Percentiles rank a stretch among this genome's conserved stretches.
phyloP scores from a whole-genome alignment of 2,113 vertebrate genomes.

The Eptesicus fuscus region DNA sequence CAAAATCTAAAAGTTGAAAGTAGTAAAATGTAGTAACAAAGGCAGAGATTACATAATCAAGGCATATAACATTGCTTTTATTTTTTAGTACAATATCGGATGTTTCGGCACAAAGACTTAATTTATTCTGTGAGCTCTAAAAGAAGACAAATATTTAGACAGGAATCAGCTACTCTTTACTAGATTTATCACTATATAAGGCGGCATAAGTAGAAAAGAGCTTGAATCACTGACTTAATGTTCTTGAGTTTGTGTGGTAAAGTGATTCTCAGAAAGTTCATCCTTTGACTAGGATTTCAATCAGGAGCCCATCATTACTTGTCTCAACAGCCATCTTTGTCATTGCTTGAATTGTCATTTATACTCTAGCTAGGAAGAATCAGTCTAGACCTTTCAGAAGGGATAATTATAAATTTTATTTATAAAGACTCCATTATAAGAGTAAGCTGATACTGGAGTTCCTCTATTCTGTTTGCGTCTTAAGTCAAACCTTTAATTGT shows the following conservation, averaged over 20 bases:
- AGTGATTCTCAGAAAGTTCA: conserved; percentile 46
- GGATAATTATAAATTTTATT: conserved; percentile 42
- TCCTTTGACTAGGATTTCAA: conserved; percentile 46
- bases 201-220: neutral
- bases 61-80: neutral
- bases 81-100: neutral
- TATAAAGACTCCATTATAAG: conserved; percentile 6
- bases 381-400: conserved; percentile 32
- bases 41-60: neutral
- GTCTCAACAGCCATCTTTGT: neutral
- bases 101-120: conserved; percentile 46
- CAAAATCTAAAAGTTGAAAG: neutral
- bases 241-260: conserved; percentile 41
- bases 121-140: conserved; percentile 62
- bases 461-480: neutral
- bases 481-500: conserved; percentile 53
- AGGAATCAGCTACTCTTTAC: conserved; percentile 51
- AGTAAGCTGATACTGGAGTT: neutral
- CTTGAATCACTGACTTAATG: conserved; percentile 25
- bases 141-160: conserved; percentile 70
- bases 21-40: accelerated
- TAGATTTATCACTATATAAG: conserved; percentile 36
- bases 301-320: neutral
- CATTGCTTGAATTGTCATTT: conserved; percentile 23
- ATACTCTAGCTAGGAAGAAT: neutral